These are phyloP conservation scores for Ammodramus savannarum DNA, from an alignment of 2,113 vertebrate genomes.

Conservation along the genomic window DNA sequence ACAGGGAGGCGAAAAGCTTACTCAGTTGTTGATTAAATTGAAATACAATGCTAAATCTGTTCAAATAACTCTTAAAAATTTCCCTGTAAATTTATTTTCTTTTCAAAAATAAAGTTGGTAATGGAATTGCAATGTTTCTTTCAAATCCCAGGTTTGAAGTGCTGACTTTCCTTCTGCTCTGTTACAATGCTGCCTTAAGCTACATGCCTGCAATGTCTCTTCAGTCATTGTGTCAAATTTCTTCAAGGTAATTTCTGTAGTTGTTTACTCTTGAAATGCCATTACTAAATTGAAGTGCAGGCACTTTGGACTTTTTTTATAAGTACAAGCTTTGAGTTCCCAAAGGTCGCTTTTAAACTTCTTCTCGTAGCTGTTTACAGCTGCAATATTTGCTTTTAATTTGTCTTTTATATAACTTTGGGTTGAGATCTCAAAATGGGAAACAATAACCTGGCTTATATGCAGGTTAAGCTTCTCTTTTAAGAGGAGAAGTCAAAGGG, in stretches of 20 bases:
- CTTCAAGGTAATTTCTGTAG: constrained; percentile 85
- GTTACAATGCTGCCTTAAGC: constrained; percentile 93
- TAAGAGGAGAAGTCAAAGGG: not conserved
- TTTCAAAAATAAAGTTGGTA: not conserved
- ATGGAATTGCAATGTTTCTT: constrained; percentile 1
- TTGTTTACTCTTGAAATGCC: not conserved
- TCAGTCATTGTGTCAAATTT: constrained; percentile 92
- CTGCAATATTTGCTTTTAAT: not conserved
- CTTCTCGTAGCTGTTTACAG: not conserved
- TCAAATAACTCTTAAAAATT: not conserved
- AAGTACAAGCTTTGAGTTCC: not conserved
- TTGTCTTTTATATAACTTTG: not conserved
- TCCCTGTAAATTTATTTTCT: not conserved
- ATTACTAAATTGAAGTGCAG: not conserved
- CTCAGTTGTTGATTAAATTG: not conserved
- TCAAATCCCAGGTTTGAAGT: constrained; percentile 88
- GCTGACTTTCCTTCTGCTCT: constrained; percentile 92
- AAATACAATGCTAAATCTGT: not conserved
- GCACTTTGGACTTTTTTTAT: not conserved
- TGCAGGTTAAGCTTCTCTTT: not conserved
- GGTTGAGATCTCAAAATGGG: not conserved
- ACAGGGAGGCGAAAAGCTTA: not conserved
- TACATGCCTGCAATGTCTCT: constrained; percentile 90
- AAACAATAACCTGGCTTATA: not conserved
- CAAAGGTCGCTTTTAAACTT: not conserved